Conservation (phyloP, 2,113 vertebrate species). For the Dicaeum eximium region DNA sequence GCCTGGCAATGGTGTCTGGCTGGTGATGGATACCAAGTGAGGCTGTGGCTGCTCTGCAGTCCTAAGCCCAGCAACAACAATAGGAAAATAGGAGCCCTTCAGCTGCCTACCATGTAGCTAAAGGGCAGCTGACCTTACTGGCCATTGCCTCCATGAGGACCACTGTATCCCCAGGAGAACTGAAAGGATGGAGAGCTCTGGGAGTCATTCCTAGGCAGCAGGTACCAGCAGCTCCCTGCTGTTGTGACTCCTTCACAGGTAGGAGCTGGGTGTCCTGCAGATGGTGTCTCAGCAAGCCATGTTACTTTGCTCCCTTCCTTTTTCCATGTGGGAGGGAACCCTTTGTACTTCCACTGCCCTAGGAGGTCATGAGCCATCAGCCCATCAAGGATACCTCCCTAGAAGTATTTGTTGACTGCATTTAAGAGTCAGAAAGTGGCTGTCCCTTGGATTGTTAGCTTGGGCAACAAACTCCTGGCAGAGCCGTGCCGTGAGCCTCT, state of each 20-base stretch:
- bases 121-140: not conserved
- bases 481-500: not conserved
- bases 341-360: not conserved
- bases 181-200: not conserved
- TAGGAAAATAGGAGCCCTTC: not conserved
- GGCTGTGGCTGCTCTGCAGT: not conserved
- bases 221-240: not conserved
- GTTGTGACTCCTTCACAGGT: not conserved
- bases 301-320: not conserved
- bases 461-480: not conserved
- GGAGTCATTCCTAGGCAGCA: not conserved
- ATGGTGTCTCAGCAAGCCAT: not conserved
- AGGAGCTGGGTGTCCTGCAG: not conserved
- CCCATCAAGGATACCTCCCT: not conserved
- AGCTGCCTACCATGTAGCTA: not conserved
- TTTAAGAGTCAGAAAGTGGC: not conserved
- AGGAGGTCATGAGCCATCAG: not conserved
- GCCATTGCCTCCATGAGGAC: not conserved
- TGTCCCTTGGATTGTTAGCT: not conserved
- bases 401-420: not conserved
- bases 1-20: not conserved
- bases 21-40: not conserved
- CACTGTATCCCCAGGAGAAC: not conserved
- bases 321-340: not conserved
- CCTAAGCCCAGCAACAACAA: not conserved